Percentiles rank a stretch among this genome's conserved stretches.
phyloP scores from a whole-genome alignment of 1,140 invertebrate genomes.

The Pseudobourletiella spinata region DNA sequence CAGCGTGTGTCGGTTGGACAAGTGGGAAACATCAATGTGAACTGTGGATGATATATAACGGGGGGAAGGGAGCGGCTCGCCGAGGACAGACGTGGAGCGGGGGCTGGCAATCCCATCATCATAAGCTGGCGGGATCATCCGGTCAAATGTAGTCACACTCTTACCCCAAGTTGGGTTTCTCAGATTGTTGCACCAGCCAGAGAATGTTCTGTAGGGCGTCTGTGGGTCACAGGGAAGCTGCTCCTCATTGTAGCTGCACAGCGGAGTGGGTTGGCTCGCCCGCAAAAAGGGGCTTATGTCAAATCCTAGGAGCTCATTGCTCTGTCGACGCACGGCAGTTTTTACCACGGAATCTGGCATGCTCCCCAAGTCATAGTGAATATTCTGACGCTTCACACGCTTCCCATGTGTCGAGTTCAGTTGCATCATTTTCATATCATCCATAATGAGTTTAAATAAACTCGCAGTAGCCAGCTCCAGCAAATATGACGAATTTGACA shows the following conservation, averaged over 20 bases:
- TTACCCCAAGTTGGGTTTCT: conserved; percentile 74
- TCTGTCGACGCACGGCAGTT: background rate
- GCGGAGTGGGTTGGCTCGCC: background rate
- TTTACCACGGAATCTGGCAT: background rate
- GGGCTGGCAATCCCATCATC: conserved; percentile 79
- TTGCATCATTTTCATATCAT: conserved; percentile 30
- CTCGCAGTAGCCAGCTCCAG: conserved; percentile 78
- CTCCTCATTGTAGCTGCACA: conserved; percentile 39
- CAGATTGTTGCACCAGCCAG: conserved; percentile 82
- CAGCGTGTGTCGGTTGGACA: conserved; percentile 76
- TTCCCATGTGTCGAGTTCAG: conserved; percentile 6
- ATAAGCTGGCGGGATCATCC: conserved; percentile 74
- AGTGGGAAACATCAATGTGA: conserved; percentile 77
- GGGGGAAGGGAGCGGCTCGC: conserved; percentile 65
- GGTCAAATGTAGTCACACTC: conserved; percentile 72
- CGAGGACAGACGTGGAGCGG: conserved; percentile 59
- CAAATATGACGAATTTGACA: conserved; percentile 57
- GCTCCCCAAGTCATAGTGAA: conserved; percentile 2
- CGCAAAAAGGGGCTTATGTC: conserved; percentile 53
- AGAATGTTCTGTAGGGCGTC: conserved; percentile 66
- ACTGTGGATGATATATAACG: conserved; percentile 72
- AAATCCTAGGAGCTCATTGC: conserved; percentile 38
- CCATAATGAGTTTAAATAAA: conserved; percentile 59
- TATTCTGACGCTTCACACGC: conserved; percentile 5
- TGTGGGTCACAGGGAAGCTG: conserved; percentile 62